phyloP scores from a whole-genome alignment of 2,888 invertebrate genomes.

The Acanthopleura granulata region DNA sequence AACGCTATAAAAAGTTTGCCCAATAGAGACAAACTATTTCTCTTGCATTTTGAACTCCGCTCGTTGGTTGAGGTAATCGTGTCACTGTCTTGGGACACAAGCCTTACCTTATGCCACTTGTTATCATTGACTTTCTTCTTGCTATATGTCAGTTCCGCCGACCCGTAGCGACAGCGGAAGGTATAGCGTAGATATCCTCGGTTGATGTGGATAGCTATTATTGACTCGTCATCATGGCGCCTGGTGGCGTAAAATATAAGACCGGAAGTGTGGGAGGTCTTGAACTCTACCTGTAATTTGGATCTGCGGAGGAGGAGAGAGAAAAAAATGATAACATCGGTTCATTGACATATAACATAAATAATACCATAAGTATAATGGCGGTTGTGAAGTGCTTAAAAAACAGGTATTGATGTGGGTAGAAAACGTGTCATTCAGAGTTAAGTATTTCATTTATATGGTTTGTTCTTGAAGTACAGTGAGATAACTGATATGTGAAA shows the following conservation, averaged over 20 bases:
- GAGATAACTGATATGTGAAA: too few species aligned
- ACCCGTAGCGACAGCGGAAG: constrained; percentile 15
- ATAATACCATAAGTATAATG: background rate
- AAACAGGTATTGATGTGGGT: too few species aligned
- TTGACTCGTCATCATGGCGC: constrained; percentile 15
- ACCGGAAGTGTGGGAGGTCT: constrained; percentile 11
- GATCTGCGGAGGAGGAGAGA: background rate
- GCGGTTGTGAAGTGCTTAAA: too few species aligned
- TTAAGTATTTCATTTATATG: too few species aligned
- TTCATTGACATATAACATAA: background rate
- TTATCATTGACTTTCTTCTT: constrained; percentile 17
- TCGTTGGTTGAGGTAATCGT: too few species aligned
- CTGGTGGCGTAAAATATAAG: constrained; percentile 18
- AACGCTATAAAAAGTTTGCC: too few species aligned
- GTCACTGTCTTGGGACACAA: too few species aligned
- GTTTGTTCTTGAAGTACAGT: too few species aligned
- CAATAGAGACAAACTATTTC: too few species aligned
- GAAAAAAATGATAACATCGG: too few species aligned
- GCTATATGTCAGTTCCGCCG: constrained; percentile 5
- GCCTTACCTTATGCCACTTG: constrained; percentile 20
- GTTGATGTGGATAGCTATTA: constrained; percentile 14
- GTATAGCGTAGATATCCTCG: constrained; percentile 12
- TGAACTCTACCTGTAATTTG: constrained; percentile 11
- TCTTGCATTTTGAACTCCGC: too few species aligned
- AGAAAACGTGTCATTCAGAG: too few species aligned